Conservation (phyloP, 2,113 vertebrate species). For the Trichechus manatus region DNA sequence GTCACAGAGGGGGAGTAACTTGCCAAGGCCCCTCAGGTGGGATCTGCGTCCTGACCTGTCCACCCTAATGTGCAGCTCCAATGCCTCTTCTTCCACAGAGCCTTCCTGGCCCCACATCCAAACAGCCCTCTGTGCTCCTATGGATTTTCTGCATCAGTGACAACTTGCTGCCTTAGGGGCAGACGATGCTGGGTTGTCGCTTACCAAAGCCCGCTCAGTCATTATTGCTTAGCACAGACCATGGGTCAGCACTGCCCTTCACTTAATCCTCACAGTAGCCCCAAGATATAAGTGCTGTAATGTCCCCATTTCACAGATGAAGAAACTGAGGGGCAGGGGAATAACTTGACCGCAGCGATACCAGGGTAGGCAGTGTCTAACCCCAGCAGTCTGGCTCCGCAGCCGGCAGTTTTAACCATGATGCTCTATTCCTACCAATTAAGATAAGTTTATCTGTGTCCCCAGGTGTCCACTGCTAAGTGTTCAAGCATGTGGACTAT, state of each 20-base stretch:
- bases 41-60: neutral
- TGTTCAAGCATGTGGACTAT: neutral
- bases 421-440: too few species aligned
- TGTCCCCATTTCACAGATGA: too few species aligned
- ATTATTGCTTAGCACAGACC: neutral
- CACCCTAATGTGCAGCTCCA: neutral
- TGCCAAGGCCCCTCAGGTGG: neutral
- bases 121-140: too few species aligned
- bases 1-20: neutral
- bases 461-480: neutral
- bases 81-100: neutral
- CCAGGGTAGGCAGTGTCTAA: neutral
- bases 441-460: neutral
- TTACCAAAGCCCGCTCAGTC: neutral
- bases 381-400: accelerated
- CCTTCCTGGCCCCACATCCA: neutral
- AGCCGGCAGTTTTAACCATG: neutral
- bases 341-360: neutral
- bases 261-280: neutral
- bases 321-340: too few species aligned
- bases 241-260: neutral
- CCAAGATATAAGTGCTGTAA: neutral
- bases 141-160: neutral
- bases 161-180: neutral
- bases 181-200: neutral